These are phyloP conservation scores for Halisarca cf. caerulea DNA, from an alignment of 37 sponge, comb jelly and placozoan species.

Conservation along the genomic window DNA sequence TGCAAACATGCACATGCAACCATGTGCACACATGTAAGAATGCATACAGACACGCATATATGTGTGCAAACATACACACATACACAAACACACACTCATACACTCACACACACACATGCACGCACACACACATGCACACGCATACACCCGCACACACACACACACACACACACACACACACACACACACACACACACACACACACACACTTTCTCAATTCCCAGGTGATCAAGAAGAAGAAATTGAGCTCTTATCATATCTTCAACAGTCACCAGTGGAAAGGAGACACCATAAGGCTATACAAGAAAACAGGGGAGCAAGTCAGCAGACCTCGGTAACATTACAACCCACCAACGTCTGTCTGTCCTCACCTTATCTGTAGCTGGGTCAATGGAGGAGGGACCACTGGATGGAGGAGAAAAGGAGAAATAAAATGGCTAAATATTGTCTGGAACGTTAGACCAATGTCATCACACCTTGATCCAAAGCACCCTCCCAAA, in stretches of 20 bases:
- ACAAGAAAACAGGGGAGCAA: not conserved
- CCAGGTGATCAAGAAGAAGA: slow-evolving; percentile 68
- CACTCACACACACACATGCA: not conserved
- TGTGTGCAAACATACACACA: no score
- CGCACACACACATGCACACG: slow-evolving; percentile 20
- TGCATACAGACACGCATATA: no score
- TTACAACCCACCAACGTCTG: no score
- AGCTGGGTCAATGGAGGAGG: slow-evolving; percentile 44
- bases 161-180: slow-evolving; percentile 38
- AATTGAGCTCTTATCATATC: slow-evolving; percentile 69
- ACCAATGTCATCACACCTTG: slow-evolving; percentile 49
- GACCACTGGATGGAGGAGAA: slow-evolving; percentile 58
- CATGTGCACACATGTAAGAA: not conserved
- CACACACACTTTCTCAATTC: slow-evolving; percentile 36
- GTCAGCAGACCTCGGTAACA: no score
- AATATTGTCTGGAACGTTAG: no score
- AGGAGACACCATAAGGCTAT: slow-evolving; percentile 66
- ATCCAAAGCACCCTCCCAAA: slow-evolving; percentile 80
- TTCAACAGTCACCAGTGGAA: slow-evolving; percentile 71
- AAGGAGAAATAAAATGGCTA: no score
- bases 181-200: slow-evolving; percentile 17
- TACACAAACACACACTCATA: not conserved
- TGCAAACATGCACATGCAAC: not conserved
- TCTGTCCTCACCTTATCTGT: slow-evolving; percentile 36
- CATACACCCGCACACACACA: slow-evolving; percentile 37